Base-by-base conservation (phyloP, 2,888 invertebrate species). In the Cosmopolites sordidus region DNA sequence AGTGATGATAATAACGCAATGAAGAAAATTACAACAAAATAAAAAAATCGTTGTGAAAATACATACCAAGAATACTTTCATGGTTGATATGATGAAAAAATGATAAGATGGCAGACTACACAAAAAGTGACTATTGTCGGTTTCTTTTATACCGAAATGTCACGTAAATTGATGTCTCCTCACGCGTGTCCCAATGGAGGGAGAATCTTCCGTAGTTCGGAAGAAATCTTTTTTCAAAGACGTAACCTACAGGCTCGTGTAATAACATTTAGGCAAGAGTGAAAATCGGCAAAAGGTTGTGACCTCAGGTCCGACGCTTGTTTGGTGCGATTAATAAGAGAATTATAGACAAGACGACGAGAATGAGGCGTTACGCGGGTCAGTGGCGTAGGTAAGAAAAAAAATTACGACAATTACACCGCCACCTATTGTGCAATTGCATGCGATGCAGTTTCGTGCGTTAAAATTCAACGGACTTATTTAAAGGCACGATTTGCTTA, bases 211-310 rank as follows among this genome's bases (percentile, higher is more conserved):
- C n/a, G 33, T 33, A 33, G 12, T 12, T 33, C 12, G 33, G 33
- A 33, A 33, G 33, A 33, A 33, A 33, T 33, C 33, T 33, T 33
- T 33, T 11, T 33, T n/a, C 33, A 33, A 33, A 12, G 12, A 33
- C 33, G 33, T 33, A 33, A 33, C 33, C 5, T n/a, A 33, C 27
- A 27, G 27, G 33, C 33, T n/a, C 33, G n/a, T 46, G 37, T 43
- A 55, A 55, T 48, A 55, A 55, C 55, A 51, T 43, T 55, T 56
- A 51, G 43, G 37, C 44, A 48, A 56, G 51, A 56, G 56, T 56
- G 56, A 56, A 56, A 56, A 56, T 56, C 48, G 44, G 17, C 48
- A 49, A 52, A 53, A 56, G 56, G 56, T 56, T 56, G 43, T 45
- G 56, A 56, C 51, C 56, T 52, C 48, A 39, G 41, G 14, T 33